These are phyloP conservation scores for Notarius lentiginosus DNA, from an alignment of 2,113 vertebrate genomes.

Conservation along the genomic window DNA sequence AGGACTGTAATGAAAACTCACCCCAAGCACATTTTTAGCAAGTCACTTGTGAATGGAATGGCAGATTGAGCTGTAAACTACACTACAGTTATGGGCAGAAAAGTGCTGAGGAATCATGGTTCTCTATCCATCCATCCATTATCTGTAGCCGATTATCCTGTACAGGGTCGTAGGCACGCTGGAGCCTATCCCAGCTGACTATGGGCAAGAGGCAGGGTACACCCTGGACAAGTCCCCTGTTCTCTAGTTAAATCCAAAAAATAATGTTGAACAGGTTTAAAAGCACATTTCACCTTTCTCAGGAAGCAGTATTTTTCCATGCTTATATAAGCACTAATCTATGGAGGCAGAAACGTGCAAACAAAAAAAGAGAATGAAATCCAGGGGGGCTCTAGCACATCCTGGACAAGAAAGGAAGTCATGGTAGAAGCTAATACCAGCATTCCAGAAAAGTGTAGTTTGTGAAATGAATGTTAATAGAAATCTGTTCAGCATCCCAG, in stretches of 20 bases:
- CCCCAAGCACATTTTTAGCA: not conserved
- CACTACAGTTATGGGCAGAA: conserved; percentile 6
- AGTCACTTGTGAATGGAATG: conserved; percentile 14
- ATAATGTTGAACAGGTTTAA: not conserved
- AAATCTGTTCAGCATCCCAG: conserved; percentile 37
- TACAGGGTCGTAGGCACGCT: no score
- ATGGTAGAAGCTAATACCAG: not conserved
- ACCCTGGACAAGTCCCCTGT: not conserved
- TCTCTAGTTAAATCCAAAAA: not conserved
- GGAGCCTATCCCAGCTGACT: no score
- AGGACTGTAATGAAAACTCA: not conserved
- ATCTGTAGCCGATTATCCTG: no score
- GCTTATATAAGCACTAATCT: conserved; percentile 25
- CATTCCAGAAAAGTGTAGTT: conserved; percentile 15
- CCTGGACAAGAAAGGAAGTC: not conserved
- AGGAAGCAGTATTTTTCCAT: conserved; percentile 32
- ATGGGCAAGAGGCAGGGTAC: no score
- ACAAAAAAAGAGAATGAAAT: conserved; percentile 33
- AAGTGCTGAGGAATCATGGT: not conserved
- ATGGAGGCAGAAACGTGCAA: conserved; percentile 8
- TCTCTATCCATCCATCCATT: no score
- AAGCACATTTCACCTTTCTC: conserved; percentile 12
- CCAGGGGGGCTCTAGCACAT: not conserved
- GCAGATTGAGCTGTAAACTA: not conserved
- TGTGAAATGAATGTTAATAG: conserved; percentile 39